Base-by-base conservation (phyloP, 2,888 invertebrate genomes). In the Torymus auratus region DNA sequence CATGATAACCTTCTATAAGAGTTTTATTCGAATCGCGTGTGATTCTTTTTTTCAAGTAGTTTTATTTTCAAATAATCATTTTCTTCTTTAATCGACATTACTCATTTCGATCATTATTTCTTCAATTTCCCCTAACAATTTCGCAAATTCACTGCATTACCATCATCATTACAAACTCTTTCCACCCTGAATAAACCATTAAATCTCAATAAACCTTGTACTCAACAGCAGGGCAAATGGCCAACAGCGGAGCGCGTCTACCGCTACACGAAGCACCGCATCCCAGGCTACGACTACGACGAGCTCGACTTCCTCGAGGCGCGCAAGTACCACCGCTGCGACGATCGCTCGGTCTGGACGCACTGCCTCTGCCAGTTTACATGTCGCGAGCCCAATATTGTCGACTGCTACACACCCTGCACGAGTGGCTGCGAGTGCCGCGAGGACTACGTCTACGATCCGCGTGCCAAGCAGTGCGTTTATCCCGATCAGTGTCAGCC, bases 321-420 rank as follows among this genome's bases (percentile, higher is more conserved):
- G 23, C 83, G 84, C n/a, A 84, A 82, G 11, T 83, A 78, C 50
- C 85, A 83, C 53, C 78, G 83, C 53, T 90, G 90, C 77, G 87
- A 90, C 67, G 86, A 88, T 0, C 88, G 82, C 64, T 89, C 89
- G 1, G 78, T 88, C 1, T 90, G 88, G 88, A 88, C 89, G 4
- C 88, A 90, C 72, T 90, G 90, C 67, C 83, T 90, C 10, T 90
- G 90, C 78, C 89, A 89, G 80, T 90, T 90, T 65, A 89, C 89
- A 10, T 90, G 90, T 65, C 70, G 82, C 10, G 84, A 88, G 23
- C 89, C 88, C 0, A 86, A 88, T 52, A 83, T 87, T 53, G 89
- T 90, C 13, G 89, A 90, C 70, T 90, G 90, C 82, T 90, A 88
- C 78, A 88, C 87, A 15, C 90, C 90, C 0, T 90, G 90, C 65